Percentiles rank a stretch among this genome's conserved stretches.
Evolutionary conservation across 1,140 invertebrate species (phyloP).

Genomic region (Hycleus phaleratus): DNA sequence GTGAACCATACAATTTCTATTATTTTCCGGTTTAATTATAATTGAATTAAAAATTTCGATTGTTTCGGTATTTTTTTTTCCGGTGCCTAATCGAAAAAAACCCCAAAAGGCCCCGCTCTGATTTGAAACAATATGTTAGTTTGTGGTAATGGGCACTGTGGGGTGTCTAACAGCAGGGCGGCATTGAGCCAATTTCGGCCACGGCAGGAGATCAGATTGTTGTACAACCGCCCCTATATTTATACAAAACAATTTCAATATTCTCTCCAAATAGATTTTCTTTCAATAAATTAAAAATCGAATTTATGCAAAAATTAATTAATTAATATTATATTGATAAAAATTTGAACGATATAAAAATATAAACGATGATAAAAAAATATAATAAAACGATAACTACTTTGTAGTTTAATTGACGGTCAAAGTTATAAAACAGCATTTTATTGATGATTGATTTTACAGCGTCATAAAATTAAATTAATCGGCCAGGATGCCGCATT

Average conservation of each 20-base stretch:
- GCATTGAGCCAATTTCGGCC: conserved; percentile 38
- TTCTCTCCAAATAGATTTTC: background rate
- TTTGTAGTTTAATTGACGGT: conserved; percentile 8
- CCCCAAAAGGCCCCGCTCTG: conserved; percentile 28
- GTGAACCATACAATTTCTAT: background rate
- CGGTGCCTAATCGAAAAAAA: background rate
- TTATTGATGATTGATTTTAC: conserved; percentile 11
- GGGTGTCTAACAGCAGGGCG: conserved; percentile 29
- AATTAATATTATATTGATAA: background rate
- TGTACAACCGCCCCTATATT: conserved; percentile 17
- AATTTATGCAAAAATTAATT: background rate
- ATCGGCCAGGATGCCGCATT: background rate
- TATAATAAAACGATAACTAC: background rate
- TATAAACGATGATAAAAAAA: no score
- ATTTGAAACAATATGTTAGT: conserved; percentile 37
- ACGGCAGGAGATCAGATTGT: conserved; percentile 21
- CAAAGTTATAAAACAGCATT: background rate
- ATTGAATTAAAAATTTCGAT: conserved; percentile 30
- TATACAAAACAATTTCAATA: conserved; percentile 1
- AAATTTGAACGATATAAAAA: background rate
- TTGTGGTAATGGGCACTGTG: conserved; percentile 33
- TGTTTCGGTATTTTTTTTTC: conserved; percentile 20
- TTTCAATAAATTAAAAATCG: background rate
- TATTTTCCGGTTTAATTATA: conserved; percentile 1
- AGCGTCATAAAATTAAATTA: conserved; percentile 9